Evolutionary conservation across 2,797 vertebrate genomes (phyloP), one percentile per base, ranked within the genome.

Genomic region (Mus spretus): DNA sequence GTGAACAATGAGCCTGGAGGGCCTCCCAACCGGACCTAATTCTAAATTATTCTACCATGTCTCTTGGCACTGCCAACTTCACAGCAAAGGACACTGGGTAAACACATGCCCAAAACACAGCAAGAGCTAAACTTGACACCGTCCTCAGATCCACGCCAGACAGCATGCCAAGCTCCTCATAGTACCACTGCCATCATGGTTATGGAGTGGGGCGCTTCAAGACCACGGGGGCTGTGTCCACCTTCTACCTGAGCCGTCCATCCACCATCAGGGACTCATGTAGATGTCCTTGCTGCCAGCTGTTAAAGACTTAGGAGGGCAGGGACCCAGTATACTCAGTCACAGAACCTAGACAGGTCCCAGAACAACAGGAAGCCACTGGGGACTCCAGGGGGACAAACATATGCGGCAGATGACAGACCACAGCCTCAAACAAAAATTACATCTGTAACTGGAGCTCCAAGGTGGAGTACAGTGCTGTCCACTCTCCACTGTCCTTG

Each of bases 181-280:
- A 78, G 74, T 72, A 37, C 24, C 11, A 26, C 31, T 2, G 15
- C 9, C 50, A 2, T n/a, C 28, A 8, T 4, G 59, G 34, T n/a
- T 61, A 6, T 4, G 1, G 55, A 20, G 22, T 28, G 65, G 20
- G 44, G 28, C 10, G 1, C 15, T 4, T 19, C 14, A 19, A 24
- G 61, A 34, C 20, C 40, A 12, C 8, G 0, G 53, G 4, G 8
- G 34, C 10, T 6, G 3, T 13, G 9, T 31, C 26, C 0, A 17
- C 1, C 57, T 5, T 13, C 1, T 57, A 28, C 3, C 3, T 1
- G 28, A 2, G 31, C 13, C 47, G 17, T 40, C 17, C 0, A 1
- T 31, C 37, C 59, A 59, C 3, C 7, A 3, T 26, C 1, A 6
- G 50, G 70, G 14, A 12, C 9, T n/a, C 12, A 34, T 22, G 26